Conservation (phyloP, 2,113 vertebrate genomes). For the Noturus placidus region DNA sequence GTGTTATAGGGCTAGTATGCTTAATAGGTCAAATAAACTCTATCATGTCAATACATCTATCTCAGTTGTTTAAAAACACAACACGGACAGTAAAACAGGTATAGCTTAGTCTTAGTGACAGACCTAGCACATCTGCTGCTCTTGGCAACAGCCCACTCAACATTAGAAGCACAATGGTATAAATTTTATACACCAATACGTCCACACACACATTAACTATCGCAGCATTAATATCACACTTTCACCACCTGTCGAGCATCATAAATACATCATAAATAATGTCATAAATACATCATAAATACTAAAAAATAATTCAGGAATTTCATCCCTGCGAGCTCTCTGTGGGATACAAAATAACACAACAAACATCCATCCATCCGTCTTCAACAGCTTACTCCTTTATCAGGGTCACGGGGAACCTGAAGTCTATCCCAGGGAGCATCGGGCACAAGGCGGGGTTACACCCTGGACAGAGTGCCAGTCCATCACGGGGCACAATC, state of each 20-base stretch:
- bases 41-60: not conserved
- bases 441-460: too few species aligned
- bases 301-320: not conserved
- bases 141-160: not conserved
- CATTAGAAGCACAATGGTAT: not conserved
- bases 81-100: not conserved
- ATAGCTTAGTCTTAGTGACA: not conserved
- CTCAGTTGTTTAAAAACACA: not conserved
- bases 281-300: not conserved
- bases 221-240: not conserved
- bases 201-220: not conserved
- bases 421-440: too few species aligned
- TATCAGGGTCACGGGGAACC: too few species aligned
- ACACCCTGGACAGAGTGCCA: too few species aligned
- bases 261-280: not conserved
- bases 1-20: not conserved
- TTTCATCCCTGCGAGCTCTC: not conserved
- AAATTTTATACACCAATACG: not conserved
- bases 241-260: not conserved
- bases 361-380: too few species aligned
- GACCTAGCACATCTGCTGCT: not conserved
- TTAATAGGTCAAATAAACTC: not conserved
- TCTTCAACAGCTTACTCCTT: too few species aligned
- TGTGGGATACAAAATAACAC: not conserved
- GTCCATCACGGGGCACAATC: too few species aligned